Base-by-base conservation (phyloP, 1,140 invertebrate genomes). In the Parasteatoda tepidariorum region DNA sequence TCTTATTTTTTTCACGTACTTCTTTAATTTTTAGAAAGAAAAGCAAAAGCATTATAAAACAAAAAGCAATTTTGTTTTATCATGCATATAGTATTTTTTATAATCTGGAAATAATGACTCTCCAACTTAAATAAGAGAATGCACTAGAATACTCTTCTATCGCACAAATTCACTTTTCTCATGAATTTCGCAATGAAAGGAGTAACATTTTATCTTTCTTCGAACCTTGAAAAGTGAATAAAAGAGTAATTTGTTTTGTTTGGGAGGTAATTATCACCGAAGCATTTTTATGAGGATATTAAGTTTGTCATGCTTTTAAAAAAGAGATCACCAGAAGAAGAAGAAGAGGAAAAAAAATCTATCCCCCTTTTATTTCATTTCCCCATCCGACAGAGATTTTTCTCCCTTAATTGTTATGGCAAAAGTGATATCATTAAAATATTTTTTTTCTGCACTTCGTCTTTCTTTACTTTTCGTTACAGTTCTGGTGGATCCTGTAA, bases 211-310 rank as follows among this genome's bases (percentile, higher is more conserved):
- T 64, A 78, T 78, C 74, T 75, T 61, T 38, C 41, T 62, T 13
- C 74, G 66, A 38, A 55, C 61, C 62, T 61, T 54, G 74, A 78
- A 78, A 78, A 78, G 74, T 78, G 74, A 78, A 78, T 78, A 78
- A 78, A 41, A 78, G 61, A 78, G 74, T 78, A 78, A 78, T 78
- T 78, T 78, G 74, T 78, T 78, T 78, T 78, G 74, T 78, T 78
- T 78, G 61, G 59, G 34, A 78, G 74, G 74, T 78, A 78, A 78
- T 78, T 78, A 78, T 78, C 74, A 31, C 28, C 38, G 62, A 31
- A 78, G 61, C 38, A 78, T 66, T 78, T 76, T 78, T 78, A 78
- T 78, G 74, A 54, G 59, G 62, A 78, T 78, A 78, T 78, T 78
- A 78, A 78, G 74, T 38, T 57, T 9, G n/a, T n/a, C n/a, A 33